Evolutionary conservation across 1,140 invertebrate genomes (phyloP), one percentile per base, ranked within the genome.

Genomic region (Triops cancriformis): DNA sequence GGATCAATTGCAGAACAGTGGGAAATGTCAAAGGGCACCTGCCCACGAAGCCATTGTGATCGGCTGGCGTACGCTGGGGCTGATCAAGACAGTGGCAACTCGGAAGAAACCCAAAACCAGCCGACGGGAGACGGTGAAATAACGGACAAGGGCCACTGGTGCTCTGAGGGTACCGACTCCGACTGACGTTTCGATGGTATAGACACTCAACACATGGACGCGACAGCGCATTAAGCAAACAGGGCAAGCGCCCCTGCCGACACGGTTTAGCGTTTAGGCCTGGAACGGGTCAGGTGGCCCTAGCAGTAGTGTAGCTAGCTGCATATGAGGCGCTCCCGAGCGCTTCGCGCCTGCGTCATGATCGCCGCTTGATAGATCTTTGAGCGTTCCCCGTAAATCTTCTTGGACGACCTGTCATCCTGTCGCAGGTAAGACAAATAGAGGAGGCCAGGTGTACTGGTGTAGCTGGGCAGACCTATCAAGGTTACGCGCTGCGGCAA

Each of bases 351-450:
- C 51, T 64, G 51, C 51, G 51, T 7, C 14, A 5, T 64, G 51
- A 23, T 23, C 18, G 51, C 14, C 51, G 51, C 43, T 18, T 12
- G 51, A 64, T 64, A 64, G 51, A 64, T 64, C 51, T 64, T 64
- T 64, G 51, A 64, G 51, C n/a, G 51, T 14, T 64, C 1, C 1
- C 51, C 51, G 51, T 64, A 64, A 64, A 64, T 64, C 51, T 64
- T 64, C n/a, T 64, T 37, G 23, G 51, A 5, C 51, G n/a, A 23
- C 51, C 51, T 23, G 51, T 64, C 51, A 64, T 64, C 51, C 51
- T 64, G 51, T 64, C 51, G 51, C 51, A 64, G 51, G 51, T 64
- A 64, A 64, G n/a, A 64, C 51, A 64, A 64, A 64, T 64, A 64
- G 14, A 64, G 51, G 51, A 64, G 51, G 51, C 51, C 51, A 64